Conservation (phyloP, 2,113 vertebrate genomes). For the Gymnorhina tibicen region DNA sequence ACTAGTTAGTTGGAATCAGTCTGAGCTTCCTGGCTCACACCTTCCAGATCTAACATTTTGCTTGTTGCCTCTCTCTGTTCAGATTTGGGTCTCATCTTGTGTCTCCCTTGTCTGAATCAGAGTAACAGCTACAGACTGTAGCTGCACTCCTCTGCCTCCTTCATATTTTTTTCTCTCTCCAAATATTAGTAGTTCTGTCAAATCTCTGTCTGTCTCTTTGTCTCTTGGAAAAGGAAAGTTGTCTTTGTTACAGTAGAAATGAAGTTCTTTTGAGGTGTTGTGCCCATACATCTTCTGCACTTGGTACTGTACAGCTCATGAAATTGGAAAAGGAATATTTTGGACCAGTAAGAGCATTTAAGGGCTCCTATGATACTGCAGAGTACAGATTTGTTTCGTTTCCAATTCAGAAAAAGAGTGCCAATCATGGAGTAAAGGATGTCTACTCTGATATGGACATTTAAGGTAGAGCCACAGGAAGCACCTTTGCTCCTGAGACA, state of each 20-base stretch:
- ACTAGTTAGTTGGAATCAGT: not conserved
- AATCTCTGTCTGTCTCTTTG: not conserved
- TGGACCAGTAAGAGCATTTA: not conserved
- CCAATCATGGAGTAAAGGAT: not conserved
- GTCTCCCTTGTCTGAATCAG: not conserved
- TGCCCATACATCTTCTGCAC: not conserved
- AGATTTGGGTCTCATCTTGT: not conserved
- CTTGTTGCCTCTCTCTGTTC: not conserved
- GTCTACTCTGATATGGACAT: accelerated
- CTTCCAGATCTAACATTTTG: not conserved
- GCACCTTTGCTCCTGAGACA: not conserved
- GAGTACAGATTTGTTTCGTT: not conserved
- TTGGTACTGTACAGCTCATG: not conserved
- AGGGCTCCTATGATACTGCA: not conserved
- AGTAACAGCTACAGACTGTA: not conserved
- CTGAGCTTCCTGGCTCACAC: not conserved
- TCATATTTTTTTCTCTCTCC: not conserved
- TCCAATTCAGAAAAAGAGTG: not conserved
- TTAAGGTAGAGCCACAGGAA: not conserved
- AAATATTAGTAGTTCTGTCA: not conserved
- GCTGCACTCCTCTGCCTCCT: not conserved
- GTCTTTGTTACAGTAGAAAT: not conserved
- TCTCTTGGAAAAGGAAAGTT: not conserved
- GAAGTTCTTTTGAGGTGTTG: not conserved
- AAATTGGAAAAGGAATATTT: not conserved